Conservation (phyloP, 2,797 vertebrate species). For the Heterohyrax brucei region DNA sequence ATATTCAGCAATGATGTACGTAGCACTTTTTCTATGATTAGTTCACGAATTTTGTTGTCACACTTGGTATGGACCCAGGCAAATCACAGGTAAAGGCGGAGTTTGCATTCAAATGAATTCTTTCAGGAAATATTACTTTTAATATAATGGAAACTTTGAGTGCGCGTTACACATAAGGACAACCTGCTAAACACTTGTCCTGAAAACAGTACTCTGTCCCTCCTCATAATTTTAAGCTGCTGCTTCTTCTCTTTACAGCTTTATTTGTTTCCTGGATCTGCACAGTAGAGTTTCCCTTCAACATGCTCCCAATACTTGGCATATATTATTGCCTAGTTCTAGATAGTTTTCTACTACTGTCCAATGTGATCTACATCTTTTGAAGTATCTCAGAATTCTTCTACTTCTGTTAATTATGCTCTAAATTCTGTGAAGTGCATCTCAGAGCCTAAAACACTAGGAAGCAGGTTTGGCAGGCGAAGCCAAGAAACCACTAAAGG, state of each 20-base stretch:
- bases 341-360: conserved; percentile 18
- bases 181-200: conserved; percentile 17
- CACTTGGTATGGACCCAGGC: neutral
- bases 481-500: conserved; percentile 26
- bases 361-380: conserved; percentile 66
- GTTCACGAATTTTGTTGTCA: too few species aligned
- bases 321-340: neutral
- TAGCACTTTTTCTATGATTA: too few species aligned
- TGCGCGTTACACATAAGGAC: neutral
- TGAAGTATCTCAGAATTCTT: conserved; percentile 26
- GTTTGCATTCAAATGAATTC: neutral
- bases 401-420: conserved; percentile 68
- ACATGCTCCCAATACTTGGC: neutral
- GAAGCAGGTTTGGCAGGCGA: conserved; percentile 73
- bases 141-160: neutral
- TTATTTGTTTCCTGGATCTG: neutral
- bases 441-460: conserved; percentile 38
- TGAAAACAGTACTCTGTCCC: neutral
- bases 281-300: neutral
- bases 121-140: conserved; percentile 53
- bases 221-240: neutral
- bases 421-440: conserved; percentile 61
- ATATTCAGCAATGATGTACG: too few species aligned
- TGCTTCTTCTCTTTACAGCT: conserved; percentile 17
- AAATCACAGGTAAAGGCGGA: neutral